Evolutionary conservation across 2,888 invertebrate genomes (phyloP).

Genomic region (Campoletis raptor): DNA sequence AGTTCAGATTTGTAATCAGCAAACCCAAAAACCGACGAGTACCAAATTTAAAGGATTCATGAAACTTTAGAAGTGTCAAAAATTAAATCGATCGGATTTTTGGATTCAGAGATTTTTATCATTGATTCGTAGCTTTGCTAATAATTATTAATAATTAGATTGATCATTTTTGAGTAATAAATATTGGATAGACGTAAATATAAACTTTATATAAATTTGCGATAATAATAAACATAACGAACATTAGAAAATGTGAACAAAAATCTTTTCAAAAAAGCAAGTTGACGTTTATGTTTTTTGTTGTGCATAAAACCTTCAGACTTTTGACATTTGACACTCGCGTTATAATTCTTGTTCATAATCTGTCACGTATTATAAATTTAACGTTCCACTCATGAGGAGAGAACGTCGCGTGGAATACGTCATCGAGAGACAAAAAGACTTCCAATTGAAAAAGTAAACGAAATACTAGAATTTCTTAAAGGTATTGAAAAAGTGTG

Average conservation of each 20-base stretch:
- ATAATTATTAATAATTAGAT: not conserved
- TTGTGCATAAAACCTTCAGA: not conserved
- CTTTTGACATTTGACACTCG: not conserved
- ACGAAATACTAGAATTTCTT: constrained; percentile 29
- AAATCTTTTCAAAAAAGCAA: not conserved
- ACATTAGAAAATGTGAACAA: not conserved
- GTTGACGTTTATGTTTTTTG: not conserved
- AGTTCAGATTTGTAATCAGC: no score
- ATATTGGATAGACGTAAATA: no score
- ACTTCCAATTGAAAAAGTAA: constrained; percentile 53
- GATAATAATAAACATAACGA: not conserved
- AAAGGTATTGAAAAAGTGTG: constrained; percentile 2
- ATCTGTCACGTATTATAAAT: not conserved
- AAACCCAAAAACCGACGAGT: no score
- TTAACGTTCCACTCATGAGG: not conserved
- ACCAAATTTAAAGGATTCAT: no score
- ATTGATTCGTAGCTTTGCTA: no score
- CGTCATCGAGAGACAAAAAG: not conserved
- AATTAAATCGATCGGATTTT: not conserved
- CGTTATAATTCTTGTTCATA: constrained; percentile 1
- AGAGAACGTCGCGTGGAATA: not conserved
- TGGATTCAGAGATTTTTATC: no score
- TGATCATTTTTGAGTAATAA: not conserved
- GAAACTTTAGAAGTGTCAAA: no score
- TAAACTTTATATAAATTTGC: no score